A percentile compares a stretch with the other conserved stretches of the same genome.
phyloP scores from a whole-genome alignment of 2,113 vertebrate species.

The Neolamprologus modestus region DNA sequence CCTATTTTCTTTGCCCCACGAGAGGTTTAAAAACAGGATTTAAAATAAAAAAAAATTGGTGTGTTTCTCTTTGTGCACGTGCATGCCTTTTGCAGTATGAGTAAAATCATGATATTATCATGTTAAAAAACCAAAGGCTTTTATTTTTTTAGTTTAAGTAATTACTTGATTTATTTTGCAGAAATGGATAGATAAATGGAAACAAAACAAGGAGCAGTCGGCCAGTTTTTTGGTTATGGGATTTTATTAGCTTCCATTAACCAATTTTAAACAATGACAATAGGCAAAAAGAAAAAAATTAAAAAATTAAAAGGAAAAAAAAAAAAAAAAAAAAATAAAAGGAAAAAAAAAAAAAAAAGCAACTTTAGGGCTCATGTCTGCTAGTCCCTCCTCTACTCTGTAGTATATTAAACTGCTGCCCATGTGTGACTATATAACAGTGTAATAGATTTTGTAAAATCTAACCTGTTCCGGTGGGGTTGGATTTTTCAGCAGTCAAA shows the following conservation, averaged over 20 bases:
- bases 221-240: slow-evolving; percentile 12
- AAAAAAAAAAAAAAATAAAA: background rate
- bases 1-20: background rate
- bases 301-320: background rate
- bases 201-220: background rate
- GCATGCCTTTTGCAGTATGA: background rate
- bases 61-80: background rate
- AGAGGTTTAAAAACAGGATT: background rate
- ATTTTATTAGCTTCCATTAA: slow-evolving; percentile 53
- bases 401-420: background rate
- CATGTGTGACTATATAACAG: background rate
- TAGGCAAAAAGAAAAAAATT: slow-evolving; percentile 5
- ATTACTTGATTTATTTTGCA: background rate
- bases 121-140: background rate
- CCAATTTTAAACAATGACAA: slow-evolving; percentile 52
- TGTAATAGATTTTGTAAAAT: background rate
- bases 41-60: fast-evolving
- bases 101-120: background rate
- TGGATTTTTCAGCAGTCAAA: background rate
- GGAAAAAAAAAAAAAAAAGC: background rate
- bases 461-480: background rate
- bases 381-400: background rate
- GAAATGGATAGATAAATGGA: background rate
- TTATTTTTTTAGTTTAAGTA: background rate
- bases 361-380: background rate